Evolutionary conservation across 2,888 invertebrate species (phyloP), one percentile per base, ranked within the genome.

Genomic region (Aphidoletes aphidimyza): DNA sequence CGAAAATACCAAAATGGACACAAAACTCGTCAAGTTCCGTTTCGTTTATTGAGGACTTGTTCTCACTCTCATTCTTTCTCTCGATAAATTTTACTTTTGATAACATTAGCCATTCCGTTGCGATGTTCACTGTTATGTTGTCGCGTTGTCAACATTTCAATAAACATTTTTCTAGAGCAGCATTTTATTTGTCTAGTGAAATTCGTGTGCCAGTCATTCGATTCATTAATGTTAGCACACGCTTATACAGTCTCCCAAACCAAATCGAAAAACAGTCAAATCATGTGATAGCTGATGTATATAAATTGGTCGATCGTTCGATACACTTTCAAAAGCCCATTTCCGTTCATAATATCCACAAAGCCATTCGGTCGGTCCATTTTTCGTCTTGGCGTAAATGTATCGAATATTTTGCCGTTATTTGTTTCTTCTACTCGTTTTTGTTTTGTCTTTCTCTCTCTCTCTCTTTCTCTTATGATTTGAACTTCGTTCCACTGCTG

Each of bases 291-390:
- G 69, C 69, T 69, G 30, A 69, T 69, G n/a, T n/a, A 69, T 26
- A 69, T 69, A 69, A 69, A 69, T 69, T 69, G 26, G 69, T 69
- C 30, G 69, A 69, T 69, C 69, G 34, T 26, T 69, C 69, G 69
- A 30, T 69, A 69, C 69, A 14, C 11, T 54, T 69, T 69, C 30
- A 69, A 69, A 69, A 69, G 69, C 69, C 69, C 34, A 69, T 69
- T 69, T 69, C 69, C 69, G 69, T 69, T 69, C 30, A 69, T 30
- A 69, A 69, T 69, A 69, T 69, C 69, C 69, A 69, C 30, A 69
- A 69, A 69, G 34, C 26, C 30, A 69, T n/a, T 17, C 69, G 8
- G 69, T 69, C 69, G n/a, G 0, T 69, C n/a, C 69, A 30, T n/a
- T 69, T 69, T 69, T 69, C 30, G 9, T 69, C 69, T 8, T 17